Evolutionary conservation across 2,888 invertebrate species (phyloP), one percentile per base, ranked within the genome.

Genomic region (Odiellus spinosus): DNA sequence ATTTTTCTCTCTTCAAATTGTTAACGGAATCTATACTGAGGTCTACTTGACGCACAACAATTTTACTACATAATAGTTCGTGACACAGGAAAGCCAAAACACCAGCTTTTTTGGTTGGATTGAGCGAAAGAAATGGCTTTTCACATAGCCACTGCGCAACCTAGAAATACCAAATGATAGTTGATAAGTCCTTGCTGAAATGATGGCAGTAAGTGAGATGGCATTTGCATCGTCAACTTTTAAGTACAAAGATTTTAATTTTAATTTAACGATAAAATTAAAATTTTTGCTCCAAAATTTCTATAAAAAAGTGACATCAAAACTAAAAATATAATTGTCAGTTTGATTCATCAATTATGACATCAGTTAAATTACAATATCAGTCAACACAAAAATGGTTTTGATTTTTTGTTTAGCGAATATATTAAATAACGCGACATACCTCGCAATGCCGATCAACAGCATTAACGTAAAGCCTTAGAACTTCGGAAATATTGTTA

Each of bases 401-500:
- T n/a, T 8, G 8, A 39, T 8, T 12, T 19, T 19, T 11, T 19
- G 41, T 18, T 2, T 41, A 15, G 12, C 14, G 12, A 40, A 40
- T 26, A 26, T 4, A 41, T n/a, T 33, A 34, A 33, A 32, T 19
- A 15, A 8, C 10, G 12, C n/a, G 5, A 42, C 47, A 44, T 45
- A 52, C 52, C 12, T 41, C 40, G 26, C 42, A 42, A 33, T 42
- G 44, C 38, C 43, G 49, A 19, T 53, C 51, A 45, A 48, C 49
- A 39, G 53, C 53, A 42, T 45, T 51, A 56, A 93, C 70, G 64
- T 90, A 95, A 63, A 93, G 83, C 54, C 93, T 71, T 33, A 96
- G 69, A 45, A 95, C 80, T 65, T 95, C 95, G 49, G 87, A 85
- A 15, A 95, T 74, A 63, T 90, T 91, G 18, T 81, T 78, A 49